Evolutionary conservation across 2,797 vertebrate genomes (phyloP), one percentile per base, ranked within the genome.

Genomic region (Falco concolor): DNA sequence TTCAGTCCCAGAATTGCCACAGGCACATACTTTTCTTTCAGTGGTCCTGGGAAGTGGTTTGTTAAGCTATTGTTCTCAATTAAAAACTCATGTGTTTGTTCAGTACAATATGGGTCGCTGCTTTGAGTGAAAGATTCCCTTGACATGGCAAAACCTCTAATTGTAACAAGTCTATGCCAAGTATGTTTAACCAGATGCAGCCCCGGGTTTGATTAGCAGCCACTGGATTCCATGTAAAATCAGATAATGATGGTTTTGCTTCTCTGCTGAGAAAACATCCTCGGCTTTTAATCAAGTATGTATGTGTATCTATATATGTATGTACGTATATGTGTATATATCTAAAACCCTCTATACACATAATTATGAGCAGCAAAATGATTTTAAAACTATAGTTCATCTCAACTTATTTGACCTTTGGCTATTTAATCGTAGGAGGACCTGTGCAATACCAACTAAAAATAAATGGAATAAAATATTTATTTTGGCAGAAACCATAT

Each of bases 81-180:
- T 98, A 98, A 98, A 98, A 98, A 98, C 98, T 98, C 97, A 98
- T 98, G 98, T 98, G 98, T 98, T 98, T 98, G 97, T 98, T 98
- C 98, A 98, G 97, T 94, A 97, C 97, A 98, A 97, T 97, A 98
- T 98, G 98, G 98, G 98, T 98, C 97, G 81, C 93, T 93, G 98
- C 98, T 97, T 97, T 98, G 98, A 98, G 97, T 98, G 98, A 98
- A 98, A 98, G 98, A 98, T 98, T 98, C 97, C 97, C 98, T 98
- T 98, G 98, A 98, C 98, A 98, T 97, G 98, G 98, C 97, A 98
- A 98, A 98, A 97, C 97, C 98, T 98, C 97, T 96, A 96, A 98
- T 97, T 98, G 98, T 98, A 98, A 98, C 97, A 97, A 98, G 96
- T 96, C 93, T 47, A 82, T 97, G 98, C 98, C 98, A 98, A 98